Evolutionary conservation across 2,113 vertebrate genomes (phyloP).

Genomic region (Formicarius rufipectus): DNA sequence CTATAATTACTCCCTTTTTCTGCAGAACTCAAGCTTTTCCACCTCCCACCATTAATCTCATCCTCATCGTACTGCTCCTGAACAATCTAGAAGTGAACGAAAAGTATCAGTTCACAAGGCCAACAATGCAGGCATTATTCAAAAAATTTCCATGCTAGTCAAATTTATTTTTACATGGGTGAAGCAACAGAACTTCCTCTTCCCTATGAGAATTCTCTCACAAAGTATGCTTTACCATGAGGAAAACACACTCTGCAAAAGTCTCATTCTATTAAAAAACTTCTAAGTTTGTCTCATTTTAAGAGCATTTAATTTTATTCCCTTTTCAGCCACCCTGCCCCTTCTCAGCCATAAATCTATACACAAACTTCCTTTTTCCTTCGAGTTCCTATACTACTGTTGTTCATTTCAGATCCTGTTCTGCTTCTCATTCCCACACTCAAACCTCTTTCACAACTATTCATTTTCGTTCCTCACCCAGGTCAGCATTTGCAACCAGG

Average conservation of each 20-base stretch:
- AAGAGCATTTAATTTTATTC: background rate
- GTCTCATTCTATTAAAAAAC: background rate
- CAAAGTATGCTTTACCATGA: background rate
- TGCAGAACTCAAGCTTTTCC: background rate
- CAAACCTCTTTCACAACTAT: background rate
- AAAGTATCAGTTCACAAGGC: background rate
- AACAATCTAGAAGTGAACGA: background rate
- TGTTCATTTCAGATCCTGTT: background rate
- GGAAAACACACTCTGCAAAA: background rate
- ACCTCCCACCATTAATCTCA: background rate
- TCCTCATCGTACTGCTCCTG: background rate
- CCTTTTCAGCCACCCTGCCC: background rate
- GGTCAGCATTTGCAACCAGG: background rate
- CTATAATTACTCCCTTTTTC: background rate
- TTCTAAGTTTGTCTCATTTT: background rate
- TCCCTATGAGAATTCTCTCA: background rate
- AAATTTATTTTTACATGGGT: conserved; percentile 30
- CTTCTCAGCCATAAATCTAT: conserved; percentile 1
- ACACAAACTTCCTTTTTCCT: conserved; percentile 17
- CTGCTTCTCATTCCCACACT: conserved; percentile 3
- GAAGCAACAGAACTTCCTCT: conserved; percentile 27
- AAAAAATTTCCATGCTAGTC: background rate
- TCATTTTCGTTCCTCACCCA: background rate
- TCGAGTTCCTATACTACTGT: background rate
- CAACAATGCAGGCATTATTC: background rate